phyloP scores from a whole-genome alignment of 2,888 invertebrate genomes.

The Celastrina argiolus region DNA sequence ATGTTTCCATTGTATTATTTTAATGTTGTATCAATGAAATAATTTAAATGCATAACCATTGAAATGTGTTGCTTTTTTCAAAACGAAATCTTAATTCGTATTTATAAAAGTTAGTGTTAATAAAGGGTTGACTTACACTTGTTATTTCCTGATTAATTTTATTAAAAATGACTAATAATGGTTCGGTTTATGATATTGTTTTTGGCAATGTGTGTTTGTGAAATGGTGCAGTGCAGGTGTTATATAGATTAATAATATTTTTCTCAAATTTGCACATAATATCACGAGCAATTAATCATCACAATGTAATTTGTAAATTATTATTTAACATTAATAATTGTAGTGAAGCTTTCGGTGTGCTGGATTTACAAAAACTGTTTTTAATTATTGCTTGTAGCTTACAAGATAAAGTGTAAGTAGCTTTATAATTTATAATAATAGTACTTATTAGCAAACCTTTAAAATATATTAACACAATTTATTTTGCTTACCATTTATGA shows the following conservation, averaged over 20 bases:
- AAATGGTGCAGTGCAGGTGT: constrained; percentile 63
- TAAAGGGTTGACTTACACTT: not conserved
- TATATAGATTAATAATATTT: constrained; percentile 59
- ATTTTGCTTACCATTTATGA: not conserved
- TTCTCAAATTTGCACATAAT: constrained; percentile 65
- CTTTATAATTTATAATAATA: not conserved
- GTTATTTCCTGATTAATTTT: not conserved
- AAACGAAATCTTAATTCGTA: not conserved
- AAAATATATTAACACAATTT: not conserved
- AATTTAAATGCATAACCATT: not conserved
- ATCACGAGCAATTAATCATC: constrained; percentile 64
- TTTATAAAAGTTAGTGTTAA: not conserved
- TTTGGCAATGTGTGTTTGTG: constrained; percentile 45
- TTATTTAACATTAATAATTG: constrained; percentile 49
- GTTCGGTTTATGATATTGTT: constrained; percentile 5
- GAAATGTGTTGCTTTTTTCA: not conserved
- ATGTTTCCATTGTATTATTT: not conserved
- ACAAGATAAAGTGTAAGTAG: constrained; percentile 53
- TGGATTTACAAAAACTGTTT: constrained; percentile 24
- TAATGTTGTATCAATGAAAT: not conserved
- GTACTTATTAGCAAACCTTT: not conserved
- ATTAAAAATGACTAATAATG: not conserved
- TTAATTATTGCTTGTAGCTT: constrained; percentile 50
- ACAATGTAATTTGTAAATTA: constrained; percentile 71
- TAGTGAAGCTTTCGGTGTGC: constrained; percentile 63